phyloP scores from a whole-genome alignment of 1,140 invertebrate species.

The Diplogasteroides magnus region DNA sequence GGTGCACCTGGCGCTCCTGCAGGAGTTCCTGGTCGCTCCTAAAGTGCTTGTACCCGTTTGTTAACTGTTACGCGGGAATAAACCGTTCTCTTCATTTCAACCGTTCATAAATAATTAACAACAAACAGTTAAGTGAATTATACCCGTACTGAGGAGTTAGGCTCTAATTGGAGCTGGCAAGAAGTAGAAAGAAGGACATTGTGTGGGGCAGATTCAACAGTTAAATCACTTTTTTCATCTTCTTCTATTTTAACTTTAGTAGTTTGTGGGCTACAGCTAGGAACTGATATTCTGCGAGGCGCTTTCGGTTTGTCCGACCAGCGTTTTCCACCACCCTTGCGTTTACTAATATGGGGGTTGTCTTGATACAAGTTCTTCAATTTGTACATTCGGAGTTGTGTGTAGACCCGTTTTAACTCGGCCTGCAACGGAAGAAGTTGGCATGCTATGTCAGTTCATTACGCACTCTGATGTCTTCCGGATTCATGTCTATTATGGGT shows the following conservation, averaged over 20 bases:
- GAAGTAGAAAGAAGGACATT: constrained; percentile 47
- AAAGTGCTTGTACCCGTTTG: constrained; percentile 23
- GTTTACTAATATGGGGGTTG: constrained; percentile 88
- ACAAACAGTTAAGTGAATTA: constrained; percentile 34
- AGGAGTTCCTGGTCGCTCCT: constrained; percentile 22
- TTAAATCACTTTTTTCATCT: constrained; percentile 52
- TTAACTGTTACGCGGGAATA: constrained; percentile 38
- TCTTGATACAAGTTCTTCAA: constrained; percentile 83
- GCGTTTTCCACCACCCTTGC: constrained; percentile 77
- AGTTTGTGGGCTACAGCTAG: constrained; percentile 44
- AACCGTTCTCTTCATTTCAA: constrained; percentile 3
- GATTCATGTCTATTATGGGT: constrained; percentile 77
- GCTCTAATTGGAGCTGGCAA: constrained; percentile 43
- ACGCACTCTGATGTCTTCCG: constrained; percentile 75
- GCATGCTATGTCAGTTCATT: constrained; percentile 16
- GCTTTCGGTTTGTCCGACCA: constrained; percentile 68
- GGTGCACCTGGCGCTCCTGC: constrained; percentile 20
- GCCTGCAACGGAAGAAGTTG: constrained; percentile 61
- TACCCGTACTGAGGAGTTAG: constrained; percentile 49
- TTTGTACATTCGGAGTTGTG: constrained; percentile 68
- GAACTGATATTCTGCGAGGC: constrained; percentile 40
- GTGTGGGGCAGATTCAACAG: constrained; percentile 53
- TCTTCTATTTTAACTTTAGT: constrained; percentile 41
- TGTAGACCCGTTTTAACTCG: constrained; percentile 83
- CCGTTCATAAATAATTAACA: not conserved